Conservation (phyloP, 92 coral and sea anemone genomes). For the Micromussa lordhowensis region DNA sequence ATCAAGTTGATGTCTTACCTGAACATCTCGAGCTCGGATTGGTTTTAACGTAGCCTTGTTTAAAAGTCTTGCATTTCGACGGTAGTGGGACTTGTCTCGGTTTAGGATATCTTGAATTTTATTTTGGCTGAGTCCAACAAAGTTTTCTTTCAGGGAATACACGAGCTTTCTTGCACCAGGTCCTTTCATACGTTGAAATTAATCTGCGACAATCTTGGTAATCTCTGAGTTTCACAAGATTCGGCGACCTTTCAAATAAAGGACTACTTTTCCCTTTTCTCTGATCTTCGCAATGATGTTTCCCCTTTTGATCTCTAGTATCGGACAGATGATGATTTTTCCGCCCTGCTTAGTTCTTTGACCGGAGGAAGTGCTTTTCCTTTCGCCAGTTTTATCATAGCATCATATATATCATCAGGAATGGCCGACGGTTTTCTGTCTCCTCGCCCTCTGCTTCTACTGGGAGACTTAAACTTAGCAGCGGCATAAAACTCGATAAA, state of each 20-base stretch:
- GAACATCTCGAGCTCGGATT: conserved; percentile 45
- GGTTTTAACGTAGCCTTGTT: conserved; percentile 55
- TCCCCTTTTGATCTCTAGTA: conserved; percentile 52
- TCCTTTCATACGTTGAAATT: conserved; percentile 9
- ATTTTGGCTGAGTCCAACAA: conserved; percentile 39
- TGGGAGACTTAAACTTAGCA: background rate
- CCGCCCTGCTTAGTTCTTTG: conserved; percentile 38
- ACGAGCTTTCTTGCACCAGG: too few species aligned
- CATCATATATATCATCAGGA: conserved; percentile 8
- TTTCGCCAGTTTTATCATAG: conserved; percentile 14
- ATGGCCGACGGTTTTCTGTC: background rate
- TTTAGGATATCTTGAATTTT: conserved; percentile 46
- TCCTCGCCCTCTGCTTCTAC: conserved; percentile 7
- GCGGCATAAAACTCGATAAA: background rate
- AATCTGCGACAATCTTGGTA: conserved; percentile 24
- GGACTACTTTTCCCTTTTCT: conserved; percentile 44
- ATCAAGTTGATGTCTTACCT: conserved; percentile 56
- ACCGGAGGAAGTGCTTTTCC: conserved; percentile 47
- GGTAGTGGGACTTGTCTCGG: conserved; percentile 47
- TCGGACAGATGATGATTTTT: conserved; percentile 31
- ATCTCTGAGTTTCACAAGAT: conserved; percentile 42
- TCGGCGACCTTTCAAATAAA: conserved; percentile 36
- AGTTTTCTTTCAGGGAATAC: conserved; percentile 19
- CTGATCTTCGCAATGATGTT: background rate
- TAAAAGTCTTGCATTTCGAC: conserved; percentile 44